These are phyloP conservation scores for Diadromus collaris DNA, from an alignment of 2,888 invertebrate species.

Conservation along the genomic window DNA sequence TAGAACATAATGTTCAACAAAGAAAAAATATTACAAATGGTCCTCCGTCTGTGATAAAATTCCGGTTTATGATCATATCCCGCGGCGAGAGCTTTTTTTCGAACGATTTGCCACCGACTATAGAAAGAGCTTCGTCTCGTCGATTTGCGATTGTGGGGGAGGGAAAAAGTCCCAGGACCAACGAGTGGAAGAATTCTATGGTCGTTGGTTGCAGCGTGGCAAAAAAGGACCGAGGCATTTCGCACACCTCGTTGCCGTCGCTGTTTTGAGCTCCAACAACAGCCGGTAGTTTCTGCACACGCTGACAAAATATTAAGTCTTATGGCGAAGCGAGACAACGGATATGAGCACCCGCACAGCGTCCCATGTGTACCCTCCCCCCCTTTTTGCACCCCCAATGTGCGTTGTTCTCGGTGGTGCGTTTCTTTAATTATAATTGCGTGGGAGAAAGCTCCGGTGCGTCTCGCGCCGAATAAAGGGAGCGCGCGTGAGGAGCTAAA, in stretches of 20 bases:
- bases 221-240: not conserved
- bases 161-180: too few species aligned
- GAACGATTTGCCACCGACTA: not conserved
- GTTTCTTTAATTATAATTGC: slow-evolving; percentile 45
- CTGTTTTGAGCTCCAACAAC: not conserved
- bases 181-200: not conserved
- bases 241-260: slow-evolving; percentile 4
- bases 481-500: slow-evolving; percentile 8
- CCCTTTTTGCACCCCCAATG: too few species aligned
- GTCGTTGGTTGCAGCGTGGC: not conserved
- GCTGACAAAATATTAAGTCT: slow-evolving; percentile 7
- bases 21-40: not conserved
- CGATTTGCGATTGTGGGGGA: slow-evolving; percentile 1
- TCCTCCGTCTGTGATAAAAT: not conserved
- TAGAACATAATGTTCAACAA: too few species aligned
- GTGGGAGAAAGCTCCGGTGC: not conserved
- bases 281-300: slow-evolving; percentile 1
- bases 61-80: not conserved
- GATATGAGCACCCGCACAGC: not conserved
- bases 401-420: not conserved
- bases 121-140: not conserved
- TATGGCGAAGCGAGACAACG: slow-evolving; percentile 12
- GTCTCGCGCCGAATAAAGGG: slow-evolving; percentile 10
- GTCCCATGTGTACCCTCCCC: not conserved
- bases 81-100: not conserved